These are phyloP conservation scores for Patiria miniata DNA, from an alignment of 35 echinoderm and acorn worm species.

Conservation along the genomic window DNA sequence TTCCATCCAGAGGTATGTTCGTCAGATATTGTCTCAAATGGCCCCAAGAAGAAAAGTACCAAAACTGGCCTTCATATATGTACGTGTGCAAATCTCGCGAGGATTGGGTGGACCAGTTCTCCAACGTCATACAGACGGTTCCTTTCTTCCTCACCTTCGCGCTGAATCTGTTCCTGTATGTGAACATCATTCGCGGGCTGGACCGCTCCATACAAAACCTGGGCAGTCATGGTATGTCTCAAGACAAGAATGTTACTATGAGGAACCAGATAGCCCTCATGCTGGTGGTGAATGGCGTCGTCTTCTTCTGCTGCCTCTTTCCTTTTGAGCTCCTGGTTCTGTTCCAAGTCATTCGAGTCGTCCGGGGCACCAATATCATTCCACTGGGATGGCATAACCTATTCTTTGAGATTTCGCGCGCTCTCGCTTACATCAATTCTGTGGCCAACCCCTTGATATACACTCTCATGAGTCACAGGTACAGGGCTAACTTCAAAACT, in stretches of 20 bases:
- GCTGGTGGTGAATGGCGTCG: conserved; percentile 88
- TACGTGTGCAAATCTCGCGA: conserved; percentile 35
- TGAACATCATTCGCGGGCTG: conserved; percentile 72
- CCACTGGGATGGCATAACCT: not conserved
- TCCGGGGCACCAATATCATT: not conserved
- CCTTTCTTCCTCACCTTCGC: conserved; percentile 72
- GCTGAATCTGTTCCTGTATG: conserved; percentile 67
- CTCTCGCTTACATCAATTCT: conserved; percentile 79
- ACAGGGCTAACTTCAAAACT: conserved; percentile 25
- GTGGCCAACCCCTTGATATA: conserved; percentile 93
- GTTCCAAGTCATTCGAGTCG: conserved; percentile 21
- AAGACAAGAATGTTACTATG: conserved; percentile 66
- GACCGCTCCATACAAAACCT: conserved; percentile 60
- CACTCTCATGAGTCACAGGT: conserved; percentile 81
- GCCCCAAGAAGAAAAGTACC: conserved; percentile 27
- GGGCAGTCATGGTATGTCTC: conserved; percentile 45
- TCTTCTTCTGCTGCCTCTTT: conserved; percentile 85
- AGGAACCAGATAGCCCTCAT: conserved; percentile 84
- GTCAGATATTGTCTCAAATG: conserved; percentile 46
- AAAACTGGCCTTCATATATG: conserved; percentile 25
- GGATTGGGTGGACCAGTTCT: conserved; percentile 36
- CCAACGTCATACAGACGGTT: conserved; percentile 68
- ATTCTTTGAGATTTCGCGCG: conserved; percentile 39
- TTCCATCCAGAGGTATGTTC: conserved; percentile 46
- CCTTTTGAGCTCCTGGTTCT: conserved; percentile 81